Evolutionary conservation across 2,113 vertebrate species (phyloP).

Genomic region (Chinchilla lanigera): DNA sequence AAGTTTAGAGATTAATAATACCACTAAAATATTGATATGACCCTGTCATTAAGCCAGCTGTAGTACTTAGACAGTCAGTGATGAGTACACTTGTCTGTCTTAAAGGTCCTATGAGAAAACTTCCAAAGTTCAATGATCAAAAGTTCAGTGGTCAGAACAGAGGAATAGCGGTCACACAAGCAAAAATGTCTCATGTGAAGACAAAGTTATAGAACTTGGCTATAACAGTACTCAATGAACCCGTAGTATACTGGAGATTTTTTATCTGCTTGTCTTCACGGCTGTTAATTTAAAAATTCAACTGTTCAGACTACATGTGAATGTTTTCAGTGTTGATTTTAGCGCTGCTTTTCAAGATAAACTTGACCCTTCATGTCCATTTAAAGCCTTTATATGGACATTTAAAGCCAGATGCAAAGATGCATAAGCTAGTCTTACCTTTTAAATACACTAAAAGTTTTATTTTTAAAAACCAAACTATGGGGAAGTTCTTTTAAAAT

Average conservation of each 20-base stretch:
- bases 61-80: constrained; percentile 19
- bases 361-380: constrained; percentile 1
- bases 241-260: not conserved
- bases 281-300: constrained; percentile 30
- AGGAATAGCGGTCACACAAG: not conserved
- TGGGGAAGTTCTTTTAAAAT: not conserved
- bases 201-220: not conserved
- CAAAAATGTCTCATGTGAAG: not conserved
- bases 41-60: not conserved
- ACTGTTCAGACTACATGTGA: not conserved
- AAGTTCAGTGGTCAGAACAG: not conserved
- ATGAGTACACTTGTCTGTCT: not conserved
- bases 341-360: constrained; percentile 45
- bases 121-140: not conserved
- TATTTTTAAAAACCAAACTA: constrained; percentile 52
- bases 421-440: constrained; percentile 13
- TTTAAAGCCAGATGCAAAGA: constrained; percentile 48
- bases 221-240: not conserved
- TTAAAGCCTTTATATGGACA: not conserved
- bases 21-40: constrained; percentile 51
- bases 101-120: not conserved
- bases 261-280: not conserved
- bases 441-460: constrained; percentile 38
- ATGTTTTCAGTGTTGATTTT: constrained; percentile 18
- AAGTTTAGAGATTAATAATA: not conserved